Evolutionary conservation across 2,797 vertebrate genomes (phyloP), one percentile per base, ranked within the genome.

Genomic region (Alectoris magna): DNA sequence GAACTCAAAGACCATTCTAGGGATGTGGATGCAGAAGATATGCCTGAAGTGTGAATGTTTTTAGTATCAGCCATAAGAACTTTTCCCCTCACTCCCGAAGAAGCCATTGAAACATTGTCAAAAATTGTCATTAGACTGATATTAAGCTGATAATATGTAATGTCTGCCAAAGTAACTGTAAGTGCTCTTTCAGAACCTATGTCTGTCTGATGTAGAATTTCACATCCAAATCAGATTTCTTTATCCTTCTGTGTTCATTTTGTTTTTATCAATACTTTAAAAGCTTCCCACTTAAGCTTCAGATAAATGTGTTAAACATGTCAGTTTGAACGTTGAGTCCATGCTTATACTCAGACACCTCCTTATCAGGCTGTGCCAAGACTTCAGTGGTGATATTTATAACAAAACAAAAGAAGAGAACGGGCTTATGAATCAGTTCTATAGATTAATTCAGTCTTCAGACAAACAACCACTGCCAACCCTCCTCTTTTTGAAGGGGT

Each of bases 131-230:
- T 95, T 91, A 59, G 66, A 39, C 4, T 89, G 66, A 21, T 16
- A 18, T 82, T 90, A 87, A 85, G 38, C 21, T 74, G 12, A 64
- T 69, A 68, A 83, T 15, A 59, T 36, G 10, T 15, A 87, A 69
- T 66, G 59, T 62, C 10, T 26, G 43, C 21, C 64, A 62, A 87
- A 43, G 34, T 44, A 74, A 56, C 66, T 63, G 31, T 56, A 55
- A 18, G 3, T 69, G 4, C 29, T 84, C 29, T 41, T 84, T 88
- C 41, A 70, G 77, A 82, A 90, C 41, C 62, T n/a, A 11, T 22
- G 19, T 94, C 46, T 92, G 75, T 83, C 70, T 77, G 31, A 44
- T 39, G 48, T 63, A 86, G 78, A 94, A 49, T 75, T 95, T 74
- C 79, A 90, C 91, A 77, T 53, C 43, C 83, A 70, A 74, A 39